A percentile compares a stretch with the other conserved stretches of the same genome.
These are phyloP conservation scores for Desoria tigrina DNA, from an alignment of 2,888 invertebrate genomes.

Conservation along the genomic window DNA sequence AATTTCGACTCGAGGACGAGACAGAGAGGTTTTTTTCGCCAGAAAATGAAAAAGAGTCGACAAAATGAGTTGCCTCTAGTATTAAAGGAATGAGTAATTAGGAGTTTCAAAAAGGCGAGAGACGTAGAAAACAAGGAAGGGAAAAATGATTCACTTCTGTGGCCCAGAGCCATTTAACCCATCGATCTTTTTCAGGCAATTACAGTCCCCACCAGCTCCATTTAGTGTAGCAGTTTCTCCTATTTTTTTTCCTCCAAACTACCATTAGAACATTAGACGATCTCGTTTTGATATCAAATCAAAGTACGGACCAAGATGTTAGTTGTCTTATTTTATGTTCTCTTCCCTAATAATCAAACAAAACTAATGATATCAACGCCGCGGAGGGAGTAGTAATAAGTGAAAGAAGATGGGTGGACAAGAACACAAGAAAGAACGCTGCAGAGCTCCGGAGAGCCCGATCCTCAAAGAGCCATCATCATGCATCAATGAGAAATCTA, in stretches of 20 bases:
- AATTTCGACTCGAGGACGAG: neutral
- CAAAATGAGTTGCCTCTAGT: constrained; percentile 33
- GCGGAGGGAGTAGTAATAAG: neutral
- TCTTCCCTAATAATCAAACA: constrained; percentile 9
- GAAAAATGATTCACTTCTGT: constrained; percentile 45
- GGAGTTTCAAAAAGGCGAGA: constrained; percentile 20
- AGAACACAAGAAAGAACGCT: too few relatives aligned
- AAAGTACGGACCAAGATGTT: constrained; percentile 19
- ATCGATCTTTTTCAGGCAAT: constrained; percentile 47
- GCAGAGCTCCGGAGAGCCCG: neutral
- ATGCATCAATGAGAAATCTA: neutral
- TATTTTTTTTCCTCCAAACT: neutral
- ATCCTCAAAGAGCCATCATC: too few relatives aligned
- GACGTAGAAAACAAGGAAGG: constrained; percentile 37
- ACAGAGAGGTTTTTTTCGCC: constrained; percentile 9
- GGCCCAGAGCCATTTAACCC: constrained; percentile 41
- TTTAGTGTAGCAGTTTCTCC: constrained; percentile 14
- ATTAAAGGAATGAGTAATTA: constrained; percentile 42
- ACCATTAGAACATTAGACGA: constrained; percentile 3
- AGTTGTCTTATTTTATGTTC: constrained; percentile 18
- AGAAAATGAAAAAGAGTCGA: constrained; percentile 4
- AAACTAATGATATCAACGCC: constrained; percentile 6
- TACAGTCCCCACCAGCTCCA: constrained; percentile 37
- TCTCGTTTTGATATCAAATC: constrained; percentile 12
- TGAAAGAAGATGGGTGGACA: constrained; percentile 11